These are phyloP conservation scores for Matsumurasca onukii DNA, from an alignment of 1,140 invertebrate genomes.

Conservation along the genomic window DNA sequence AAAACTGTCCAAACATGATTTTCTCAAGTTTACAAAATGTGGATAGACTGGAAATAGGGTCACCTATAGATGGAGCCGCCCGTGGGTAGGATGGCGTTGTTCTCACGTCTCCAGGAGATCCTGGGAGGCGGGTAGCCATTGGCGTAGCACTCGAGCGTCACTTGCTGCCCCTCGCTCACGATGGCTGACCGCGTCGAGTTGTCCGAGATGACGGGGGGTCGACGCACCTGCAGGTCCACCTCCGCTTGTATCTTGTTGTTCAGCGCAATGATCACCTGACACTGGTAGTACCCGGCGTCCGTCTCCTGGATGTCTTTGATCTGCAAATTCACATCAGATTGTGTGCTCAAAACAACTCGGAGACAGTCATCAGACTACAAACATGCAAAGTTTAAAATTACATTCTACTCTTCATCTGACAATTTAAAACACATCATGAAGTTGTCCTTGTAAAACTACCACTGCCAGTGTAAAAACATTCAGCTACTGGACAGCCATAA, in stretches of 20 bases:
- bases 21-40: no score
- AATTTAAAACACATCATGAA: no score
- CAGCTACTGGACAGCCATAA: no score
- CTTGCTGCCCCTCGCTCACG: constrained; percentile 74
- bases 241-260: constrained; percentile 78
- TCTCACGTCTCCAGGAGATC: constrained; percentile 89
- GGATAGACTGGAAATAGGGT: no score
- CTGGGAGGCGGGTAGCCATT: constrained; percentile 77
- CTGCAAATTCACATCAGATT: constrained; percentile 49
- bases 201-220: constrained; percentile 88
- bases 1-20: no score
- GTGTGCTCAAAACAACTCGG: background rate
- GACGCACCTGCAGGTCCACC: constrained; percentile 78
- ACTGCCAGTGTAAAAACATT: no score
- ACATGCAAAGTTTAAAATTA: constrained; percentile 1
- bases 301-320: constrained; percentile 96
- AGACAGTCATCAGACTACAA: constrained; percentile 1
- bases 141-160: constrained; percentile 85
- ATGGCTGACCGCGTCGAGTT: constrained; percentile 87
- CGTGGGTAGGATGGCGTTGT: constrained; percentile 88
- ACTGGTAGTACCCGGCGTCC: constrained; percentile 85
- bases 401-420: no score
- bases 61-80: constrained; percentile 76
- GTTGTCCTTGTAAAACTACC: no score
- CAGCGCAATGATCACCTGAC: constrained; percentile 78